Conservation (phyloP, 2,113 vertebrate genomes). For the Brachypteracias leptosomus region DNA sequence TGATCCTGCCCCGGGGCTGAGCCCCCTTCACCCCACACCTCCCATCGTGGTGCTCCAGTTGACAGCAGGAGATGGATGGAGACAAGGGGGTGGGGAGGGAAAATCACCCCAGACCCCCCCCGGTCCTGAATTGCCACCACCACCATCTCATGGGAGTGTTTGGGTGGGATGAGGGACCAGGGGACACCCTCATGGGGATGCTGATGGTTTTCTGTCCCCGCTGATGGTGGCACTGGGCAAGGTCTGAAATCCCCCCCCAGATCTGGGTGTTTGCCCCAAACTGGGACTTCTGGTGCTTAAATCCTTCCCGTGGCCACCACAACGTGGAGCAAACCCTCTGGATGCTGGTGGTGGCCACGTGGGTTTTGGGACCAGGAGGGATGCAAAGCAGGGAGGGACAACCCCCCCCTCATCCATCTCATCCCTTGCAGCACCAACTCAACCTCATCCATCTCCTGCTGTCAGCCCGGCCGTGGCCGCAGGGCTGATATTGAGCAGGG, state of each 20-base stretch:
- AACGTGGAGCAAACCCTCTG: accelerated
- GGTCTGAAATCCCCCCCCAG: not conserved
- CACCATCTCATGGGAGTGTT: not conserved
- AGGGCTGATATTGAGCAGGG: not conserved
- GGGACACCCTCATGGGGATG: accelerated
- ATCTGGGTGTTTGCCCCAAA: not conserved
- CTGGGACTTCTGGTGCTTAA: accelerated
- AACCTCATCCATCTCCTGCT: slow-evolving; percentile 3
- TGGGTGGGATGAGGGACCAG: accelerated
- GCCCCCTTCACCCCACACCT: not conserved
- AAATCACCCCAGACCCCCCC: no score
- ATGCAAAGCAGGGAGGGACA: not conserved
- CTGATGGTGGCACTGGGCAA: not conserved
- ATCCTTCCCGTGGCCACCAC: accelerated
- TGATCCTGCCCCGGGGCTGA: not conserved
- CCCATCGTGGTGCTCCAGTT: not conserved
- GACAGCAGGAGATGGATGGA: not conserved
- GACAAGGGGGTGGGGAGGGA: not conserved
- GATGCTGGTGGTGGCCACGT: accelerated
- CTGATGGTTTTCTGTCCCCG: not conserved
- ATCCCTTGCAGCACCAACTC: accelerated
- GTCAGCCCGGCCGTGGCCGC: not conserved
- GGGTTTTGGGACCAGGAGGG: accelerated
- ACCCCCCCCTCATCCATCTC: accelerated
- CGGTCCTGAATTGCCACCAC: accelerated